phyloP scores from a whole-genome alignment of 2,888 invertebrate species.

The Argyra leucocephala region DNA sequence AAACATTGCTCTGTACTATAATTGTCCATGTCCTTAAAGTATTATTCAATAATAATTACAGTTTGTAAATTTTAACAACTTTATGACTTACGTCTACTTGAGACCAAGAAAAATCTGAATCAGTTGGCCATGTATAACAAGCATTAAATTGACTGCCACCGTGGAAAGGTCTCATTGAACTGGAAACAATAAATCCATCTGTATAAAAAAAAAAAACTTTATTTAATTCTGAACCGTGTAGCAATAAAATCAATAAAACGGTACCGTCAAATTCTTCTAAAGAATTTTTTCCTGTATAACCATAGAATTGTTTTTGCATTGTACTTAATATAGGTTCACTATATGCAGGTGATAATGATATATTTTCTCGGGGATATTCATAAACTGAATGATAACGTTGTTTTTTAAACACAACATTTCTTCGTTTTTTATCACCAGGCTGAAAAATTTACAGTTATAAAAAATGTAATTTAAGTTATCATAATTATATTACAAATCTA shows the following conservation, averaged over 20 bases:
- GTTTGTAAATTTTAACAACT: too few species aligned
- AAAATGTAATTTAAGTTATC: not conserved
- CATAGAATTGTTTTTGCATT: conserved; percentile 13
- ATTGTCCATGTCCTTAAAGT: conserved; percentile 16
- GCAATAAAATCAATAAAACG: not conserved
- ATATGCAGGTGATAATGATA: conserved; percentile 25
- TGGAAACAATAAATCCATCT: conserved; percentile 27
- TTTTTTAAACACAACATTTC: conserved; percentile 64
- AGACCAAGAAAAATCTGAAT: conserved; percentile 29
- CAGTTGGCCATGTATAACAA: conserved; percentile 28
- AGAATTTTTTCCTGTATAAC: conserved; percentile 12
- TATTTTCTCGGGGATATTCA: conserved; percentile 67
- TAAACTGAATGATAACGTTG: conserved; percentile 77
- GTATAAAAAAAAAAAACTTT: conserved; percentile 8
- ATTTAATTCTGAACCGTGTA: not conserved
- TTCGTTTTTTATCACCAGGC: conserved; percentile 54
- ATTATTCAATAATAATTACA: not conserved
- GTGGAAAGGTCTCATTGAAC: conserved; percentile 27
- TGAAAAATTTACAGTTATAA: conserved; percentile 30
- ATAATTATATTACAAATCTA: too few species aligned
- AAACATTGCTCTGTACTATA: conserved; percentile 15
- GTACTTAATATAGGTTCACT: conserved; percentile 25
- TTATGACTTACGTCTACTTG: conserved; percentile 18
- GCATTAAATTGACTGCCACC: conserved; percentile 25
- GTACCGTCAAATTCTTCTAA: conserved; percentile 21